phyloP scores from a whole-genome alignment of 2,888 invertebrate species.

The Macrostomum cliftonense region DNA sequence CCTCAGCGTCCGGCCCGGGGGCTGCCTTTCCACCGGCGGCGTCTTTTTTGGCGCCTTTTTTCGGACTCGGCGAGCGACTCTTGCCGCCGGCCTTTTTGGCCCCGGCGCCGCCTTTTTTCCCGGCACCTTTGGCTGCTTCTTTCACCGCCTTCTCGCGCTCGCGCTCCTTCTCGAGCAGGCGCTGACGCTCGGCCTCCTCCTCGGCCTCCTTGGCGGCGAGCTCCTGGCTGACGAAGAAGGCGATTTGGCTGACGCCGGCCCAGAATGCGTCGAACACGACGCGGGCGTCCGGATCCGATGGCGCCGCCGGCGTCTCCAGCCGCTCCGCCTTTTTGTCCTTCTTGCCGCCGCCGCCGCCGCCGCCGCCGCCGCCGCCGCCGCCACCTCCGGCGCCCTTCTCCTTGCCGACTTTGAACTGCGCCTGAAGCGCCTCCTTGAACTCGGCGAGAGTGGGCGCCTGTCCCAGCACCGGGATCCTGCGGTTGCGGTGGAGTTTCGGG shows the following conservation, averaged over 20 bases:
- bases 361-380: slow-evolving; percentile 16
- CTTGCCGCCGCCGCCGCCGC: slow-evolving; percentile 17
- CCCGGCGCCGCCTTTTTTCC: slow-evolving; percentile 16
- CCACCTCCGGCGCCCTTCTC: slow-evolving; percentile 17
- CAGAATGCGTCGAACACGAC: slow-evolving; percentile 26
- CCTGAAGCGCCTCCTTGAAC: neutral
- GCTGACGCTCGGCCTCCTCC: slow-evolving; percentile 24
- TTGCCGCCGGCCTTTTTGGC: slow-evolving; percentile 17
- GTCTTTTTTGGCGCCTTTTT: slow-evolving; percentile 21
- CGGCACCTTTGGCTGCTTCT: slow-evolving; percentile 15
- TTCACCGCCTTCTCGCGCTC: slow-evolving; percentile 16
- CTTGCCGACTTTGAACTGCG: slow-evolving; percentile 13
- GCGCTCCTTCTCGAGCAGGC: slow-evolving; percentile 17
- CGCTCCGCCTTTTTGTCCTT: slow-evolving; percentile 19
- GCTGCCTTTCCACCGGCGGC: slow-evolving; percentile 19
- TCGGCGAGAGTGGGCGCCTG: too few species aligned
- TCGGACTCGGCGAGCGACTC: slow-evolving; percentile 31
- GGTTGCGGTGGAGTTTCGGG: too few species aligned
- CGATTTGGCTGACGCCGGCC: slow-evolving; percentile 13
- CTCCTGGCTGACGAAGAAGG: slow-evolving; percentile 2
- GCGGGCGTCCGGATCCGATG: slow-evolving; percentile 28
- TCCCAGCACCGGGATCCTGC: too few species aligned
- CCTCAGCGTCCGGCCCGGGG: slow-evolving; percentile 8
- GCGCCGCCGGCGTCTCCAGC: slow-evolving; percentile 15
- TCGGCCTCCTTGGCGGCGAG: slow-evolving; percentile 27